Evolutionary conservation across 1,140 invertebrate species (phyloP).

Genomic region (Pararge aegeria): DNA sequence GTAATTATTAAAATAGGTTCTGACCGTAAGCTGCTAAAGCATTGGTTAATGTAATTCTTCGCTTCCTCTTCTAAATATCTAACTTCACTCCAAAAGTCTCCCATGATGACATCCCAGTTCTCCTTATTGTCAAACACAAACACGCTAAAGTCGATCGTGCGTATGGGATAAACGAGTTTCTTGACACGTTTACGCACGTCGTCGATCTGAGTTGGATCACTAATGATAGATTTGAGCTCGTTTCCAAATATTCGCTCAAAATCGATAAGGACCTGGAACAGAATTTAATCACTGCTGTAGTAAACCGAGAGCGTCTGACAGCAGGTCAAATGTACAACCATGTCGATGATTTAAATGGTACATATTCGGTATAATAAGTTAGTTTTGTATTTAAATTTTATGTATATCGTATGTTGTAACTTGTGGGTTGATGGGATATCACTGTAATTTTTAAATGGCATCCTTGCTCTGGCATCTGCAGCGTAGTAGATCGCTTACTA

Average conservation of each 20-base stretch:
- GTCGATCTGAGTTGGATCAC: conserved; percentile 91
- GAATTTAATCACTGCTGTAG: background rate
- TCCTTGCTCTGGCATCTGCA: too few species aligned
- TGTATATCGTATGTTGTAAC: too few species aligned
- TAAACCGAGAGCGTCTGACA: too few species aligned
- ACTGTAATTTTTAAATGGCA: too few species aligned
- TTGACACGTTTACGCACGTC: conserved; percentile 87
- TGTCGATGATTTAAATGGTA: too few species aligned
- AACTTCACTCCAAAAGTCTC: conserved; percentile 88
- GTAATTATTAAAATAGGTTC: background rate
- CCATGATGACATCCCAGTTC: conserved; percentile 91
- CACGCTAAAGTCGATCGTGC: conserved; percentile 89
- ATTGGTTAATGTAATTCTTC: conserved; percentile 91
- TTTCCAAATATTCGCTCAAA: conserved; percentile 94
- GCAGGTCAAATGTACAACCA: too few species aligned
- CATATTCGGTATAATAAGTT: too few species aligned
- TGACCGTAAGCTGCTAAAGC: conserved; percentile 87
- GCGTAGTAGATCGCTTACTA: too few species aligned
- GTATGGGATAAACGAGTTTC: conserved; percentile 86
- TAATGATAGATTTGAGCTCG: conserved; percentile 91
- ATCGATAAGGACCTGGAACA: conserved; percentile 85
- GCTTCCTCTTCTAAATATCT: conserved; percentile 89
- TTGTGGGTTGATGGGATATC: too few species aligned
- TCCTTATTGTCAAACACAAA: conserved; percentile 87
- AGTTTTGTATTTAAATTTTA: too few species aligned